Conservation (phyloP, 2,888 invertebrate species). For the Phalangium opilio region DNA sequence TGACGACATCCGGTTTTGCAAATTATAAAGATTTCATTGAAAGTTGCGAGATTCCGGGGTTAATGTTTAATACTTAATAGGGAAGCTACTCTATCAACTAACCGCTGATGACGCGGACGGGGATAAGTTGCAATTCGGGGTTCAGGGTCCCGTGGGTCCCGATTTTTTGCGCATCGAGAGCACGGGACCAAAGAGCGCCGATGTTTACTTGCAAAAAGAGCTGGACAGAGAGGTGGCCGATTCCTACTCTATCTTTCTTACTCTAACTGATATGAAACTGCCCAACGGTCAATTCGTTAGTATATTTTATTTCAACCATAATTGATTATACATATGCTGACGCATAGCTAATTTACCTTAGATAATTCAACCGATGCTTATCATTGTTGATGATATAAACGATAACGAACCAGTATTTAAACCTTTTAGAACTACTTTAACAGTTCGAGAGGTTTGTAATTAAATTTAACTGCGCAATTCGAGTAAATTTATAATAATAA, state of each 20-base stretch:
- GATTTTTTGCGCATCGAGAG: slow-evolving; percentile 71
- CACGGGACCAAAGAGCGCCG: slow-evolving; percentile 62
- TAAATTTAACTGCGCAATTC: background rate
- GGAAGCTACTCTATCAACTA: slow-evolving; percentile 47
- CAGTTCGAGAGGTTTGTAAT: slow-evolving; percentile 45
- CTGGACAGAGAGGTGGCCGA: slow-evolving; percentile 82
- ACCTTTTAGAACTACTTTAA: slow-evolving; percentile 65
- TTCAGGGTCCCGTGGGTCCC: slow-evolving; percentile 53
- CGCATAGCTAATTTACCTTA: slow-evolving; percentile 11
- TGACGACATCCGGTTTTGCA: too few relatives aligned
- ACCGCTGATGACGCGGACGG: slow-evolving; percentile 72
- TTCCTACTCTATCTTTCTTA: slow-evolving; percentile 74
- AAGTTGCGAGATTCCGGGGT: too few relatives aligned
- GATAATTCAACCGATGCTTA: slow-evolving; percentile 70
- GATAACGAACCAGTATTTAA: slow-evolving; percentile 76
- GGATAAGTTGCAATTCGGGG: slow-evolving; percentile 64
- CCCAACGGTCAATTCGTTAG: slow-evolving; percentile 45
- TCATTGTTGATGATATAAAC: slow-evolving; percentile 63
- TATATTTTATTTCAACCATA: background rate
- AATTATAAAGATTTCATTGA: too few relatives aligned
- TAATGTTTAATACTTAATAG: slow-evolving; percentile 2
- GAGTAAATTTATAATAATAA: too few relatives aligned
- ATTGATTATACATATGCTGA: too few relatives aligned
- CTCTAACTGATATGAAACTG: slow-evolving; percentile 70
- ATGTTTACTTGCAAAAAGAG: slow-evolving; percentile 71